These are phyloP conservation scores for Mastigias papua DNA, from an alignment of 30 jellyfish, hydroid and myxozoan genomes.

Conservation along the genomic window DNA sequence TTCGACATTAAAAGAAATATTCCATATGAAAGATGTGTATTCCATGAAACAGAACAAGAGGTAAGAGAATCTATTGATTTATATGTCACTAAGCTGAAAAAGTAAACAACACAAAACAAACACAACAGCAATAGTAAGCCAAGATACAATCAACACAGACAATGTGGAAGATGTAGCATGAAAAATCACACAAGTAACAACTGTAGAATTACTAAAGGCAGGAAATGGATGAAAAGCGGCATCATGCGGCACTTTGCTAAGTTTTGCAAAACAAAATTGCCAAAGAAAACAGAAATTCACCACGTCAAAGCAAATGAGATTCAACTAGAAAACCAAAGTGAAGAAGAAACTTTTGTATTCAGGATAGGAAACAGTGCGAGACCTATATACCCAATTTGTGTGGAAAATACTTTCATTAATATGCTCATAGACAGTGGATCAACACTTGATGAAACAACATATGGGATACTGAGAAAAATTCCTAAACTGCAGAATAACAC, in stretches of 20 bases:
- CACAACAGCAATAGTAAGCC: no score
- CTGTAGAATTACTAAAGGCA: neutral
- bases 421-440: neutral
- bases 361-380: neutral
- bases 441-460: neutral
- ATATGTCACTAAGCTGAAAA: no score
- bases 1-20: no score
- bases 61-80: no score
- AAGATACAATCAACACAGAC: no score
- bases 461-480: neutral
- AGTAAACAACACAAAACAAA: no score
- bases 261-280: neutral
- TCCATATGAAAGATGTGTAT: no score
- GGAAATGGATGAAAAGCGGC: no score
- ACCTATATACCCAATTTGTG: neutral
- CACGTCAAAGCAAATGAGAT: neutral
- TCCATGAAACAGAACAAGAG: no score
- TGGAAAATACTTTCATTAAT: neutral
- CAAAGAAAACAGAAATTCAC: neutral
- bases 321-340: neutral
- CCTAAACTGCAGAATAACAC: neutral
- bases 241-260: neutral
- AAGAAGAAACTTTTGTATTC: neutral
- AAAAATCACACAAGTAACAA: neutral
- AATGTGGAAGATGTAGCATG: no score